Evolutionary conservation across 2,888 invertebrate genomes (phyloP).

Genomic region (Aphelenchoides bicaudatus): DNA sequence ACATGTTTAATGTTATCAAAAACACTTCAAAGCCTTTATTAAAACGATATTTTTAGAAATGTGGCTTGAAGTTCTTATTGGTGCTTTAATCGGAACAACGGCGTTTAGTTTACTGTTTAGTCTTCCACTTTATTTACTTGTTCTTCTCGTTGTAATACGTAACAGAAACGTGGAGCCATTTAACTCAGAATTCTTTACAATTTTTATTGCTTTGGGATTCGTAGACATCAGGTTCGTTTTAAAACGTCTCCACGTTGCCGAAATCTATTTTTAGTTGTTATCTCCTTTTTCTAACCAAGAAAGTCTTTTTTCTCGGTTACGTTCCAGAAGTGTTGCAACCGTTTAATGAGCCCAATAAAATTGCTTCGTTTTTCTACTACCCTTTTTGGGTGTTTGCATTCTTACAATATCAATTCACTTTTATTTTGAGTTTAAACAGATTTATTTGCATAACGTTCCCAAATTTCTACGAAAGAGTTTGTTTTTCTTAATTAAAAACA

Average conservation of each 20-base stretch:
- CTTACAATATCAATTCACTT: conserved; percentile 1
- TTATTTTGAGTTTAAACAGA: not conserved
- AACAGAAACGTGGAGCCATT: not conserved
- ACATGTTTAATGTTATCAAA: no score
- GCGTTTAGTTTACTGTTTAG: not conserved
- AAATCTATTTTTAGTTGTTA: conserved; percentile 15
- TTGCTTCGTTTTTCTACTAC: not conserved
- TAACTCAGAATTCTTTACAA: conserved; percentile 15
- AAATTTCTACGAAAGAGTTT: not conserved
- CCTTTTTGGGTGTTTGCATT: conserved; percentile 8
- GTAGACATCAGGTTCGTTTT: conserved; percentile 12
- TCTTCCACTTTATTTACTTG: conserved; percentile 9
- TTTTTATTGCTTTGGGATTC: conserved; percentile 14
- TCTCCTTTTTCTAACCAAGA: conserved; percentile 11
- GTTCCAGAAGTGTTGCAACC: conserved; percentile 9
- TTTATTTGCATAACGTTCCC: not conserved
- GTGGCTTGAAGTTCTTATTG: conserved; percentile 4
- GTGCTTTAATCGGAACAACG: not conserved
- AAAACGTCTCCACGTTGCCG: not conserved
- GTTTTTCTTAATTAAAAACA: no score
- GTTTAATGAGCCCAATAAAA: conserved; percentile 8
- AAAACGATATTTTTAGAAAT: no score
- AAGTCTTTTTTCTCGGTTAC: not conserved
- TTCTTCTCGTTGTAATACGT: not conserved
- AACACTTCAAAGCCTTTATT: no score